Base-by-base conservation (phyloP, 1,140 invertebrate species). In the Mylabris phalerata region DNA sequence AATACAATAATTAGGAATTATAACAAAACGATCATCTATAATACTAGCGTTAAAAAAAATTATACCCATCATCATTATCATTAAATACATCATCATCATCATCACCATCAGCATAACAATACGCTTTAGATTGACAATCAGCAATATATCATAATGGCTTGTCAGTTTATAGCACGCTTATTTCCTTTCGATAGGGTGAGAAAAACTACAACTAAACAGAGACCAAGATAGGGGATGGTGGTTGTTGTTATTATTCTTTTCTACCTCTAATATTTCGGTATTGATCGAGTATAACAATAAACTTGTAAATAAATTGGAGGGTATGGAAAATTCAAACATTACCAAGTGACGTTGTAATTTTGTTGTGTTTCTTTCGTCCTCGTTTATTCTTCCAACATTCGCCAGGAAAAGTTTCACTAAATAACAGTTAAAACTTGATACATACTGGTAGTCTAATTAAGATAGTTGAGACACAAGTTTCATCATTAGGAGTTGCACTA, bases 1-100 rank as follows among this genome's bases (percentile, higher is more conserved):
- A 79, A 78, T 68, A 65, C 64, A 67, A 41, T 50, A 32, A 19
- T 19, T 32, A 32, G 4, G 4, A 32, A 32, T 32, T 32, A 19
- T 19, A 32, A 32, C 7, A 32, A 32, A 5, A 7, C 32, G 32
- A 32, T 32, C 7, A 32, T 5, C 32, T 7, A 32, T 32, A 32
- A 32, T 32, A 7, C 7, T 32, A 32, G 7, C 7, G 4, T 32
- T 1, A 1, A 32, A 32, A 32, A 32, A 32, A 32, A 32, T 32
- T 5, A 5, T 32, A 32, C 32, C 32, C 32, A 32, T 32, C 32
- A 32, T 32, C 32, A 32, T 32, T 7, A 32, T 32, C 32, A 32
- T 32, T 7, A 32, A 19, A 19, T 19, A 19, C 19, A 32, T 32
- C 32, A 32, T 32, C 32, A 32, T 32, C 32, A 32, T 32, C 32